Conservation (phyloP, 2,888 invertebrate genomes). For the Trimorus sp. region DNA sequence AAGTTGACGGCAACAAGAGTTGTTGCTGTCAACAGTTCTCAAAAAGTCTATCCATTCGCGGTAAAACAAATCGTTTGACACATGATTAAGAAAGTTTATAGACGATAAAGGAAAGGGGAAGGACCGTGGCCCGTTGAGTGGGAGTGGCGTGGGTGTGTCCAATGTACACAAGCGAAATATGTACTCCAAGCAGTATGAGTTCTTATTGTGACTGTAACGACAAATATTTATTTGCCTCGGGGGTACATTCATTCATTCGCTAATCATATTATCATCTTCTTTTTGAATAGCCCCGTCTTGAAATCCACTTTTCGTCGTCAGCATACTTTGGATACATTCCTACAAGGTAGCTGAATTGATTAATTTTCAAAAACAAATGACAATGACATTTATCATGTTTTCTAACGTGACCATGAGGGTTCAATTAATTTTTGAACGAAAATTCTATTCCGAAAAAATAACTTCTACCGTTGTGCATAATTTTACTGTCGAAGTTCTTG, state of each 20-base stretch:
- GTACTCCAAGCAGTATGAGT: conserved; percentile 22
- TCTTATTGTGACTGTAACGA: conserved; percentile 35
- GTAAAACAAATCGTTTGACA: conserved; percentile 38
- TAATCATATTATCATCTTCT: conserved; percentile 51
- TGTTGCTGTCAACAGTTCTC: conserved; percentile 41
- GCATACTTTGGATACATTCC: too few relatives aligned
- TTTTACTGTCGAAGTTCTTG: neutral
- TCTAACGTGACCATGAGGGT: too few relatives aligned
- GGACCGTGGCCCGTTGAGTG: conserved; percentile 72
- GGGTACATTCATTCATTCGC: conserved; percentile 67
- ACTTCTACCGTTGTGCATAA: neutral
- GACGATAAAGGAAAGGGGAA: conserved; percentile 63
- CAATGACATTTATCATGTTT: neutral
- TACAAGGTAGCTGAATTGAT: too few relatives aligned
- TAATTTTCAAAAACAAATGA: neutral
- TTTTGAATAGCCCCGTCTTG: conserved; percentile 13
- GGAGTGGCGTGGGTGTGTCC: conserved; percentile 80
- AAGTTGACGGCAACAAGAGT: too few relatives aligned
- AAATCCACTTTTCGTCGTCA: neutral
- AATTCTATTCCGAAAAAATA: too few relatives aligned
- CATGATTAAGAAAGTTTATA: conserved; percentile 52
- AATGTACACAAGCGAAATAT: conserved; percentile 68
- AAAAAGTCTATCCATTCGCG: conserved; percentile 38
- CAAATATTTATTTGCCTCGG: conserved; percentile 56
- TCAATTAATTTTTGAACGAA: too few relatives aligned